Percentiles rank a stretch among this genome's conserved stretches.
These are phyloP conservation scores for Aspidoscelis tigris DNA, from an alignment of 2,113 vertebrate genomes.

Conservation along the genomic window DNA sequence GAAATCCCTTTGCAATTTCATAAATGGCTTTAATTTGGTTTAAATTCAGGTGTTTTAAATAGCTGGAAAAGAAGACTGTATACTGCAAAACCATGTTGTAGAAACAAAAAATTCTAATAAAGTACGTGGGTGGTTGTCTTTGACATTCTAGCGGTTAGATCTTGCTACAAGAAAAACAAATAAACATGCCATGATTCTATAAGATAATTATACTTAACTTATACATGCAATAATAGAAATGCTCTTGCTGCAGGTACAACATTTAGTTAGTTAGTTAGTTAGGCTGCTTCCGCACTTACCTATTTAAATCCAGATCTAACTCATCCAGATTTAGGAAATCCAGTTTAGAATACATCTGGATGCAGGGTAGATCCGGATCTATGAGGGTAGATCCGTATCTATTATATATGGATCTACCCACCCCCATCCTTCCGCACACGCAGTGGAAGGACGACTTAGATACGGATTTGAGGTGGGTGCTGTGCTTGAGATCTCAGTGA, in stretches of 20 bases:
- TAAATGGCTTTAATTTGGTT: slow-evolving; percentile 56
- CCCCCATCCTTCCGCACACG: too few species aligned
- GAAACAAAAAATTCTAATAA: not conserved
- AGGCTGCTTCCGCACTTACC: too few species aligned
- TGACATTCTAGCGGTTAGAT: not conserved
- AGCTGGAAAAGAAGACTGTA: not conserved
- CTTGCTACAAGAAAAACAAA: not conserved
- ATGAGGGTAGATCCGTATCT: too few species aligned
- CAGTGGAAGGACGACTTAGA: too few species aligned
- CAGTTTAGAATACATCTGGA: too few species aligned
- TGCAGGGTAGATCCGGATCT: too few species aligned
- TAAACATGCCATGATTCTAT: not conserved
- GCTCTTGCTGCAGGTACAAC: not conserved
- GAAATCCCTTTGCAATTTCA: slow-evolving; percentile 33
- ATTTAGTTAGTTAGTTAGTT: not conserved
- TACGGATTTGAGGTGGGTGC: too few species aligned
- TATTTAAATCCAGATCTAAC: too few species aligned
- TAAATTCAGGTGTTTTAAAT: slow-evolving; percentile 37
- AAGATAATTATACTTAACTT: not conserved
- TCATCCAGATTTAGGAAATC: too few species aligned
- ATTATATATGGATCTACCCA: too few species aligned
- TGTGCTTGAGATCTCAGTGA: too few species aligned
- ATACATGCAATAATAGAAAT: not conserved
- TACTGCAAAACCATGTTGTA: not conserved
- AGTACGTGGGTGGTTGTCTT: not conserved